A percentile compares a stretch with the other conserved stretches of the same genome.
Conservation (phyloP, 2,888 invertebrate genomes). For the Dorcus parallelipipedus region DNA sequence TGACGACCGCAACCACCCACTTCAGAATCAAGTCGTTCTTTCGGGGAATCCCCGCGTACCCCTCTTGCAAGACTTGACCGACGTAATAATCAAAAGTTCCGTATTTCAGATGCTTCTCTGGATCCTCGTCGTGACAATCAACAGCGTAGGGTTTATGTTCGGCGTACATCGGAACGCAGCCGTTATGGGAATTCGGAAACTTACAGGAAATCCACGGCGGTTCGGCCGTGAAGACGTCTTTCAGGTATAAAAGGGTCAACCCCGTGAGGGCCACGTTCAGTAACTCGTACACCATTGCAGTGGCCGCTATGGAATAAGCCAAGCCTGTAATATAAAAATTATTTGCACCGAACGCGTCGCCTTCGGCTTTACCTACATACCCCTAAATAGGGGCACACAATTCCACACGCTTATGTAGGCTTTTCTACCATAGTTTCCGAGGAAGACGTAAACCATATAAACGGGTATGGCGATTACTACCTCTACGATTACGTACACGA, state of each 20-base stretch:
- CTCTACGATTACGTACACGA: background rate
- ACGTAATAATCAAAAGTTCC: conserved; percentile 11
- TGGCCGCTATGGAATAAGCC: conserved; percentile 10
- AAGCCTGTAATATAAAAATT: conserved; percentile 5
- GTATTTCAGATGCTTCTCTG: background rate
- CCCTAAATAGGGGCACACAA: conserved; percentile 12
- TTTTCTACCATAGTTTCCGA: conserved; percentile 11
- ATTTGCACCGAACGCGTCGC: background rate
- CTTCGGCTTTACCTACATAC: background rate
- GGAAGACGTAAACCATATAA: conserved; percentile 13
- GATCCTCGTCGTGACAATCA: background rate
- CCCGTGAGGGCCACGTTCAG: conserved; percentile 1
- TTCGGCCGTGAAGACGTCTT: background rate
- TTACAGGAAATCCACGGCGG: conserved; percentile 9
- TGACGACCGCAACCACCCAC: background rate
- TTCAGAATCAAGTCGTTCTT: background rate
- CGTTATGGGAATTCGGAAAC: background rate
- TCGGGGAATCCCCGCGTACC: background rate
- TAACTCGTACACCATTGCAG: conserved; percentile 3
- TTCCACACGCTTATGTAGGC: conserved; percentile 15
- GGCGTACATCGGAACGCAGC: background rate
- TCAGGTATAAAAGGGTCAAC: conserved; percentile 7
- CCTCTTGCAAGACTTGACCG: conserved; percentile 4
- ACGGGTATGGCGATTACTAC: conserved; percentile 8
- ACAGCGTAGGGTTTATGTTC: conserved; percentile 1